Conservation (phyloP, 1,140 invertebrate species). For the Cotesia typhae region DNA sequence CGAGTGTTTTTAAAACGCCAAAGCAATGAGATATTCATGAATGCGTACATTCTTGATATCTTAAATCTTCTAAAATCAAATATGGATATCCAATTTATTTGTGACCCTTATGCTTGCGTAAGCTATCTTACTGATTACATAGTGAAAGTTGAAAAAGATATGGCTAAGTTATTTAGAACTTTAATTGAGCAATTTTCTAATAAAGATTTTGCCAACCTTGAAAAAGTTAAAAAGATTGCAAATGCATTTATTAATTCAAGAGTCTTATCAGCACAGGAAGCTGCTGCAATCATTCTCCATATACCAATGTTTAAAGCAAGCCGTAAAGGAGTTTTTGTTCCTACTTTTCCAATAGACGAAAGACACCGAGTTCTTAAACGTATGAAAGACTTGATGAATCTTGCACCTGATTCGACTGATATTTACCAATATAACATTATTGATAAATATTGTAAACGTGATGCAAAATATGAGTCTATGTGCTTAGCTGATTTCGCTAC, state of each 20-base stretch:
- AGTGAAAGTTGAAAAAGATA: neutral
- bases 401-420: slow-evolving; percentile 9
- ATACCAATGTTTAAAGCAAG: slow-evolving; percentile 7
- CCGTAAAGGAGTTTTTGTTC: neutral
- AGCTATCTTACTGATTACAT: neutral
- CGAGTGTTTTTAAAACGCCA: too few relatives aligned
- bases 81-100: neutral
- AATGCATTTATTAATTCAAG: slow-evolving; percentile 16
- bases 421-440: slow-evolving; percentile 9
- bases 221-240: slow-evolving; percentile 12
- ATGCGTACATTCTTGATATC: neutral
- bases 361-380: neutral
- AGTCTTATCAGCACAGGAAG: neutral
- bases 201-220: neutral
- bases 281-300: neutral
- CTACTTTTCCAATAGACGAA: neutral
- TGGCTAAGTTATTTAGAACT: neutral
- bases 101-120: neutral
- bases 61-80: neutral
- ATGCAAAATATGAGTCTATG: neutral
- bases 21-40: neutral
- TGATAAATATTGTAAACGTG: slow-evolving; percentile 18
- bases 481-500: slow-evolving; percentile 17
- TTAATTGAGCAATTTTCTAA: slow-evolving; percentile 12
- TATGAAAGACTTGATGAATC: neutral